These are phyloP conservation scores for Andrena chrysosceles DNA, from an alignment of 2,888 invertebrate genomes.

Conservation along the genomic window DNA sequence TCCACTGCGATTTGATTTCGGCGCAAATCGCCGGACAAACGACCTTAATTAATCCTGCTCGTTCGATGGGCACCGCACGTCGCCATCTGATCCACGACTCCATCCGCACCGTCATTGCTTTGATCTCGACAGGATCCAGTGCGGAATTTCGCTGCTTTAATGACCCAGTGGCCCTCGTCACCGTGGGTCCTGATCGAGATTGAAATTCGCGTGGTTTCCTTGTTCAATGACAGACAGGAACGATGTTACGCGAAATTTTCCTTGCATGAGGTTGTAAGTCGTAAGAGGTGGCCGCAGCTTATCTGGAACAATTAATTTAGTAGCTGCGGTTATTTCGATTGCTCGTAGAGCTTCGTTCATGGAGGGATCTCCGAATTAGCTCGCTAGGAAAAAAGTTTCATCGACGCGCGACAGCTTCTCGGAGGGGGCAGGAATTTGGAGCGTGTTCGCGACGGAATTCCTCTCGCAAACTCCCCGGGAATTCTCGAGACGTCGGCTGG, in stretches of 20 bases:
- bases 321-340: not conserved
- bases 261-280: not conserved
- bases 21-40: conserved; percentile 80
- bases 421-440: conserved; percentile 36
- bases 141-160: conserved; percentile 15
- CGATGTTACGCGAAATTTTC: not conserved
- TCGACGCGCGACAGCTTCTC: conserved; percentile 18
- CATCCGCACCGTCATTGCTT: conserved; percentile 49
- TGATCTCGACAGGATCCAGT: conserved; percentile 26
- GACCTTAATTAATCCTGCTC: conserved; percentile 81
- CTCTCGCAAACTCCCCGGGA: conserved; percentile 50
- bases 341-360: not conserved
- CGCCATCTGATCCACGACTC: conserved; percentile 59
- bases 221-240: not conserved
- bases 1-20: conserved; percentile 79
- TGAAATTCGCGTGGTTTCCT: conserved; percentile 1
- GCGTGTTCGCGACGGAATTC: conserved; percentile 51
- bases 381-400: conserved; percentile 3
- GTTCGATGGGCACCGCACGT: conserved; percentile 19
- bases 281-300: not conserved
- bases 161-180: conserved; percentile 1
- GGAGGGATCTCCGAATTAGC: not conserved
- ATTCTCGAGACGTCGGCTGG: conserved; percentile 48
- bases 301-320: not conserved
- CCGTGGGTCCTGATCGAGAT: not conserved